These are phyloP conservation scores for Uropsilus gracilis DNA, from an alignment of 2,113 vertebrate species.

Conservation along the genomic window DNA sequence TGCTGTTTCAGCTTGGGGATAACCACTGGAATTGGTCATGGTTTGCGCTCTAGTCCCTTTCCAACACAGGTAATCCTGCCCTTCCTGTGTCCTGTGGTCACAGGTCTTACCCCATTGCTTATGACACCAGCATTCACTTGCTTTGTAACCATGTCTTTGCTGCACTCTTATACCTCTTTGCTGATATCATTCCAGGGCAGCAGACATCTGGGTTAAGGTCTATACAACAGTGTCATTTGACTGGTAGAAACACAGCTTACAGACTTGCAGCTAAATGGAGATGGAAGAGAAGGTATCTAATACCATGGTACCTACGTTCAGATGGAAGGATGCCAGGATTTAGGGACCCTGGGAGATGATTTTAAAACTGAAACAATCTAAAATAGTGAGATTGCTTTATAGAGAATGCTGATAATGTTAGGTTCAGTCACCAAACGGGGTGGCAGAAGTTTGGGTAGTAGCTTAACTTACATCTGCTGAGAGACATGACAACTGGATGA, in stretches of 20 bases:
- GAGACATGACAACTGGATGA: not conserved
- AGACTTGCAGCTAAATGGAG: not conserved
- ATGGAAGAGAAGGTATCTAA: not conserved
- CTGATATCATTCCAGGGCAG: not conserved
- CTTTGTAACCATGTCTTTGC: not conserved
- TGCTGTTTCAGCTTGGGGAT: not conserved
- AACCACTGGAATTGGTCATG: not conserved
- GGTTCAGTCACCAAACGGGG: not conserved
- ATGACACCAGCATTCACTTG: not conserved
- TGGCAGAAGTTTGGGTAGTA: not conserved
- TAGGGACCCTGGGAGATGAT: not conserved
- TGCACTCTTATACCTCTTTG: not conserved
- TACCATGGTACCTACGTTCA: not conserved
- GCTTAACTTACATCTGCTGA: not conserved
- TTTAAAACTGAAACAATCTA: not conserved
- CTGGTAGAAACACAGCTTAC: not conserved
- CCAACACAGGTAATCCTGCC: no score
- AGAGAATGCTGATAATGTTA: not conserved
- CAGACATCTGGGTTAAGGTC: not conserved
- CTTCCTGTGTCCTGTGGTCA: not conserved
- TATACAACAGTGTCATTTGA: not conserved
- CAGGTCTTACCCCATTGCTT: fast-evolving
- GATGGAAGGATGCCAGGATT: not conserved
- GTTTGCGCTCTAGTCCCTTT: fast-evolving
- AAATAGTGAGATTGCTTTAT: not conserved